phyloP scores from a whole-genome alignment of 2,797 vertebrate species.

The Hafferia zeledoni region DNA sequence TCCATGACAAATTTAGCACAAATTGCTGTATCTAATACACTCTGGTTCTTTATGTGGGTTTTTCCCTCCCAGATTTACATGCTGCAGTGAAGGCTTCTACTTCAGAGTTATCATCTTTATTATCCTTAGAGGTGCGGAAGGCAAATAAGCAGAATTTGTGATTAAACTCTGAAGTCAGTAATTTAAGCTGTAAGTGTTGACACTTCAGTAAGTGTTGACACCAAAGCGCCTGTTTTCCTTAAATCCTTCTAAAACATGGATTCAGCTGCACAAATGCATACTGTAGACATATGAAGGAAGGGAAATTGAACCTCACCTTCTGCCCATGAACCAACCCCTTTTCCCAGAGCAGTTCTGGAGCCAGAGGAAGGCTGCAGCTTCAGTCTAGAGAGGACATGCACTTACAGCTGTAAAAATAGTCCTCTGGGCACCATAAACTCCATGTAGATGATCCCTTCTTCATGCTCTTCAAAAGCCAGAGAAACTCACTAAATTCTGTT shows the following conservation, averaged over 20 bases:
- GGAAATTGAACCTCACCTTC: neutral
- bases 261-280: neutral
- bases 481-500: neutral
- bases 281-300: neutral
- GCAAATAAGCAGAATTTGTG: neutral
- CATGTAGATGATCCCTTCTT: neutral
- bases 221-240: accelerated
- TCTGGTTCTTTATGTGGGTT: accelerated
- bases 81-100: neutral
- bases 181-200: neutral
- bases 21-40: neutral
- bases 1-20: accelerated
- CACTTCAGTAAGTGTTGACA: neutral
- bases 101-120: neutral
- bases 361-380: neutral
- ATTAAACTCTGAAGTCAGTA: neutral
- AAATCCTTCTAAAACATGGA: neutral
- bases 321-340: neutral
- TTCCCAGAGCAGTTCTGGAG: neutral
- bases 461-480: neutral
- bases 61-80: neutral
- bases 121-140: neutral
- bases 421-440: neutral
- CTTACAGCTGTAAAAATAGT: neutral
- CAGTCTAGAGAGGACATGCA: neutral